Base-by-base conservation (phyloP, 2,888 invertebrate species). In the Plagodis dolabraria region DNA sequence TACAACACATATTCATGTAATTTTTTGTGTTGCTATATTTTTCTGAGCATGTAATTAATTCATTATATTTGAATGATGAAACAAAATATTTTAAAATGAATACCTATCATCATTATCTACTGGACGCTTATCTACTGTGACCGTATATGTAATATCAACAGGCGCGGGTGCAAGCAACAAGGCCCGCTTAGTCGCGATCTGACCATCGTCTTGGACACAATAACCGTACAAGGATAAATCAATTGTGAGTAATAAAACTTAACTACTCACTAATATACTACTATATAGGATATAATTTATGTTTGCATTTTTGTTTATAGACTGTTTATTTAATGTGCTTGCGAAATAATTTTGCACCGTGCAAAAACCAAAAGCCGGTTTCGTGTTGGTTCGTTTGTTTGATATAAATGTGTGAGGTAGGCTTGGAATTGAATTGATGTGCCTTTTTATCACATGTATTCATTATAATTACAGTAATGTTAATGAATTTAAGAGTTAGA, bases 81-180 rank as follows among this genome's bases (percentile, higher is more conserved):
- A 22, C 4, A 22, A 22, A 22, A 22, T 4, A 5, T 36, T 36
- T 36, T 36, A 36, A 40, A 10, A 40, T 10, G 10, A 10, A 5
- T 40, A 10, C 10, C 36, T 8, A 40, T 40, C 10, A 22, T 22
- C 22, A 22, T 53, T 44, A 46, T 55, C 50, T 56, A 60, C 65
- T 63, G 65, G 6, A n/a, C 22, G 36, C 38, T 57, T 44, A 45
- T 47, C 45, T 48, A 5, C 65, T 66, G 49, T 61, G 63, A 7
- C 47, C 1, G n/a, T 9, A 5, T 8, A 33, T 22, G 12, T 50
- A 40, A 48, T 22, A 49, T 43, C 53, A 47, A 44, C 47, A 40
- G 33, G 48, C 55, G 38, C 47, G 12, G 40, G 40, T 42, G 54
- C 60, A 55, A 33, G 22, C 40, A n/a, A 38, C 22, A n/a, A n/a